Evolutionary conservation across 2,888 invertebrate genomes (phyloP), one percentile per base, ranked within the genome.

Genomic region (Pimpla rufipes): DNA sequence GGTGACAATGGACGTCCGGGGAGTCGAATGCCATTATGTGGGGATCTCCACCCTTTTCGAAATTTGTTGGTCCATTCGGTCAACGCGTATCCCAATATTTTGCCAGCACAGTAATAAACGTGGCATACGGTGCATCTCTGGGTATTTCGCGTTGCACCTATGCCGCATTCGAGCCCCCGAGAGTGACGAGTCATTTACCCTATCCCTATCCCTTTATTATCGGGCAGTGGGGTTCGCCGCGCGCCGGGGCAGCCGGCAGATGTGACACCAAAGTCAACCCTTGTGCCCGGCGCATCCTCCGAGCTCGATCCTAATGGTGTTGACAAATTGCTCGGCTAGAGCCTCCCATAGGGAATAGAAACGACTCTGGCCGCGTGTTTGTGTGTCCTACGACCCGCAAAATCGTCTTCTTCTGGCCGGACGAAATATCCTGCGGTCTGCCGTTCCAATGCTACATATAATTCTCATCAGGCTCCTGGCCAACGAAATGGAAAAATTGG

Each of bases 261-360:
- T 93, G 93, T 90, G 92, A 78, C 83, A 42, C 85, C 89, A 59
- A 87, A 92, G 91, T 91, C 92, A 91, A 92, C 92, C 93, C 92
- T 91, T 92, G 88, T 88, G 88, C 85, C 86, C 80, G 57, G 68
- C 78, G 35, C 78, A 74, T 81, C 66, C 78, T 29, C 67, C 70
- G n/a, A n/a, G n/a, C n/a, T n/a, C n/a, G 82, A 81, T 87, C 81
- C 90, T 93, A 93, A 92, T 92, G 89, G 93, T 92, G 93, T 92
- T 93, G 93, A 93, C 93, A 93, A 93, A 93, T 93, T 93, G 91
- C 92, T 93, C 87, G 92, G 92, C 92, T 91, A 90, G 91, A 90
- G 88, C 88, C 89, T 88, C 93, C 89, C 91, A 71, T 3, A 59
- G 90, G 90, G 91, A 88, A 85, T 75, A 85, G 77, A 82, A 82